phyloP scores from a whole-genome alignment of 2,113 vertebrate genomes.

The Collichthys lucidus region DNA sequence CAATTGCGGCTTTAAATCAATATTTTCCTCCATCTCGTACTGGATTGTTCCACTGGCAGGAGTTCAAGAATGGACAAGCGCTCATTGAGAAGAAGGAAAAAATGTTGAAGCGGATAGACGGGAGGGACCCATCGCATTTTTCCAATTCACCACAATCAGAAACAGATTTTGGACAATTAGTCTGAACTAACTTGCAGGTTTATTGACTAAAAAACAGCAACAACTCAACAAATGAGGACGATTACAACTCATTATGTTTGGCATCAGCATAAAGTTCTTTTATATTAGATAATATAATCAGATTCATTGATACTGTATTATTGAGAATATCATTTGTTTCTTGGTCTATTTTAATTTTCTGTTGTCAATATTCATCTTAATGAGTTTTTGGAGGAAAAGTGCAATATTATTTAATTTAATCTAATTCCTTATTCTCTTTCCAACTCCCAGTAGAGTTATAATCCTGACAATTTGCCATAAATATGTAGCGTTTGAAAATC shows the following conservation, averaged over 20 bases:
- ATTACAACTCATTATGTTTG: constrained; percentile 29
- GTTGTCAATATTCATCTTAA: not conserved
- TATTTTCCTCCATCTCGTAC: constrained; percentile 75
- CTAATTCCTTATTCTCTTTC: not conserved
- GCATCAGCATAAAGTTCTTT: constrained; percentile 19
- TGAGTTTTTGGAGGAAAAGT: not conserved
- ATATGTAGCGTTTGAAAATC: not conserved
- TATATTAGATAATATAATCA: not conserved
- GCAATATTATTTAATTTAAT: not conserved
- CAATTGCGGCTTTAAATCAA: constrained; percentile 78
- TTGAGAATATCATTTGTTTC: not conserved
- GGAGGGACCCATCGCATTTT: constrained; percentile 69
- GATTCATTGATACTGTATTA: not conserved
- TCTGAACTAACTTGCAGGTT: constrained; percentile 51
- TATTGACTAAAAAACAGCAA: constrained; percentile 57
- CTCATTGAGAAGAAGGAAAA: constrained; percentile 61
- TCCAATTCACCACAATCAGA: constrained; percentile 77
- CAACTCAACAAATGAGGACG: constrained; percentile 27
- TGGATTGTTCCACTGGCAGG: constrained; percentile 75
- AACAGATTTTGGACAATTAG: constrained; percentile 78
- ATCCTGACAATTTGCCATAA: constrained; percentile 1
- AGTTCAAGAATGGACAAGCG: constrained; percentile 75
- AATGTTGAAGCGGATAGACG: constrained; percentile 55
- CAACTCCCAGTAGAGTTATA: not conserved
- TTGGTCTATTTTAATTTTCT: not conserved